A percentile compares a stretch with the other conserved stretches of the same genome.
phyloP scores from a whole-genome alignment of 2,797 vertebrate genomes.

The Neosilurus hyrtlii region DNA sequence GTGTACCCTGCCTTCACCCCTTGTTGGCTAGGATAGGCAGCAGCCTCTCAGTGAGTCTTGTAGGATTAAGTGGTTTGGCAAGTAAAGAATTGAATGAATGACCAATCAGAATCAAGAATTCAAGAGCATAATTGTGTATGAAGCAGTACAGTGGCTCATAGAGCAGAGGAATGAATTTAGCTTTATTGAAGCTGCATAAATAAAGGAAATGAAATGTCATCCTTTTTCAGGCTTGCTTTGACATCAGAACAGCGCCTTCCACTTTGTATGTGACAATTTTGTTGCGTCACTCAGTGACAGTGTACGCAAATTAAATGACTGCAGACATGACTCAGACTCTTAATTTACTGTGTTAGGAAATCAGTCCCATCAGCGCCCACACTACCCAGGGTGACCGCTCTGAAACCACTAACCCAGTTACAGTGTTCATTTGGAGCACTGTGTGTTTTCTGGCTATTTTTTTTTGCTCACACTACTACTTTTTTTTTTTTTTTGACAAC shows the following conservation, averaged over 20 bases:
- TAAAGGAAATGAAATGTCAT: not conserved
- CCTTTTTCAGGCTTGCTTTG: not conserved
- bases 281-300: not conserved
- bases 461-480: not conserved
- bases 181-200: not conserved
- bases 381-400: no score
- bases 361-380: not conserved
- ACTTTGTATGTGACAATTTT: not conserved
- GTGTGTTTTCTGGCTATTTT: not conserved
- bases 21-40: no score
- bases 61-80: no score
- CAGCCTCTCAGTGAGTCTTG: no score
- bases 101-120: not conserved
- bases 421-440: not conserved
- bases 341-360: not conserved
- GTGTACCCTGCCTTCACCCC: no score
- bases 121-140: not conserved
- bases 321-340: not conserved
- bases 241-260: no score
- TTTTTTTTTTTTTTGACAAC: not conserved
- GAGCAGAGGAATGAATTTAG: not conserved
- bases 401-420: not conserved
- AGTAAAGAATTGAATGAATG: not conserved
- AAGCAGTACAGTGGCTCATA: not conserved
- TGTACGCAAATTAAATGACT: not conserved